phyloP scores from a whole-genome alignment of 1,140 invertebrate species.

The Sipha flava region DNA sequence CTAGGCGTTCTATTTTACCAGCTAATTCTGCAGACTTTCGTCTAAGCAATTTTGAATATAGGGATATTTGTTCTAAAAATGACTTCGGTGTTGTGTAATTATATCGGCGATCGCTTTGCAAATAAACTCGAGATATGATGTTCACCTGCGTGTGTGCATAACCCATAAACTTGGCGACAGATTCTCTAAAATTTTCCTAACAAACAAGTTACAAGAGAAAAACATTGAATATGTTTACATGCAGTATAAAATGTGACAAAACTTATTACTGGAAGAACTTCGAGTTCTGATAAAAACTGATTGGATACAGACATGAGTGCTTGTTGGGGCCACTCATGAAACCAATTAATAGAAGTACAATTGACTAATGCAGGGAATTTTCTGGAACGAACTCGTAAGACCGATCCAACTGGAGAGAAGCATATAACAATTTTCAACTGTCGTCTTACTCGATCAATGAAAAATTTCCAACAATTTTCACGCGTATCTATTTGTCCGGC shows the following conservation, averaged over 20 bases:
- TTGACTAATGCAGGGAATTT: slow-evolving; percentile 95
- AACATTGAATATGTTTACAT: background rate
- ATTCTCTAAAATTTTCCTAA: slow-evolving; percentile 58
- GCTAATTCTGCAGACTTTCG: slow-evolving; percentile 73
- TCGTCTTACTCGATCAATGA: slow-evolving; percentile 85
- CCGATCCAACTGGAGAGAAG: slow-evolving; percentile 89
- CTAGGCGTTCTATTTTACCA: slow-evolving; percentile 73
- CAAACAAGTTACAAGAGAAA: background rate
- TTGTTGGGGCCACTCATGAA: slow-evolving; percentile 96
- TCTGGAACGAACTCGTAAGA: slow-evolving; percentile 76
- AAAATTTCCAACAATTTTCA: slow-evolving; percentile 97
- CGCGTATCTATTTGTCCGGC: slow-evolving; percentile 77
- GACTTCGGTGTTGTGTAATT: slow-evolving; percentile 97
- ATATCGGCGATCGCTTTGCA: slow-evolving; percentile 81
- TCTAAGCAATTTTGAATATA: slow-evolving; percentile 79
- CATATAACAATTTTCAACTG: slow-evolving; percentile 87
- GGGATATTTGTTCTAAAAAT: slow-evolving; percentile 88
- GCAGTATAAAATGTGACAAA: background rate
- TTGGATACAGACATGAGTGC: slow-evolving; percentile 85
- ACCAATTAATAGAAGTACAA: slow-evolving; percentile 93
- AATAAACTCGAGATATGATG: slow-evolving; percentile 73
- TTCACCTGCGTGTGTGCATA: slow-evolving; percentile 90
- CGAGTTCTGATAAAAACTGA: slow-evolving; percentile 74
- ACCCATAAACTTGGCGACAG: slow-evolving; percentile 85
- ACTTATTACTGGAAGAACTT: slow-evolving; percentile 61